phyloP scores from a whole-genome alignment of 2,888 invertebrate genomes.

The Thecocarcelia acutangulata region DNA sequence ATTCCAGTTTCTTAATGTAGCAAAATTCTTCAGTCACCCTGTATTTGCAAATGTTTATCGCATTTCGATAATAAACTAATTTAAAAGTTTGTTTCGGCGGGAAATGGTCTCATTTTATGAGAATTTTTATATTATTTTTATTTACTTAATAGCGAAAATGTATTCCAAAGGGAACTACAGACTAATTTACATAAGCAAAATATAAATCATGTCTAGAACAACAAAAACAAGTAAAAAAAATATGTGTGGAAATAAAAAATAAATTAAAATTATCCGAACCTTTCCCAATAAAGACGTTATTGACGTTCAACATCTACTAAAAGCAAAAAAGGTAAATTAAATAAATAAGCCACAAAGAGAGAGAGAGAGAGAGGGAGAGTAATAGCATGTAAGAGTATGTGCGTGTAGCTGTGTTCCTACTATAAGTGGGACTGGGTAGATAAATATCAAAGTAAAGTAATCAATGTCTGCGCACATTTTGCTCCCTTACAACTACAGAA shows the following conservation, averaged over 20 bases:
- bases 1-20: no score
- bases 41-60: no score
- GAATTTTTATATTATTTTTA: no score
- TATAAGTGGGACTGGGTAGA: slow-evolving; percentile 15
- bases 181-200: background rate
- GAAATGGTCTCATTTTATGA: no score
- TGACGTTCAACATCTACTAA: slow-evolving; percentile 41
- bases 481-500: slow-evolving; percentile 39
- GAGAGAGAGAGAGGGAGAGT: background rate
- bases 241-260: background rate
- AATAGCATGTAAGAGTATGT: slow-evolving; percentile 1
- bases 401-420: background rate
- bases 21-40: no score
- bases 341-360: slow-evolving; percentile 11
- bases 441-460: slow-evolving; percentile 42
- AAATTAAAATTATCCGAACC: slow-evolving; percentile 59
- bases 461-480: slow-evolving; percentile 65
- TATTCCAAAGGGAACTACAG: background rate
- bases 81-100: no score
- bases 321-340: slow-evolving; percentile 9
- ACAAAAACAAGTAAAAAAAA: slow-evolving; percentile 14
- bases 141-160: no score
- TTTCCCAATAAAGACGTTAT: slow-evolving; percentile 64
- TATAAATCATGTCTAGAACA: slow-evolving; percentile 12
- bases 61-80: no score